A percentile compares a stretch with the other conserved stretches of the same genome.
These are phyloP conservation scores for Drosophila hydei DNA, from an alignment of 1,140 invertebrate genomes.

Conservation along the genomic window DNA sequence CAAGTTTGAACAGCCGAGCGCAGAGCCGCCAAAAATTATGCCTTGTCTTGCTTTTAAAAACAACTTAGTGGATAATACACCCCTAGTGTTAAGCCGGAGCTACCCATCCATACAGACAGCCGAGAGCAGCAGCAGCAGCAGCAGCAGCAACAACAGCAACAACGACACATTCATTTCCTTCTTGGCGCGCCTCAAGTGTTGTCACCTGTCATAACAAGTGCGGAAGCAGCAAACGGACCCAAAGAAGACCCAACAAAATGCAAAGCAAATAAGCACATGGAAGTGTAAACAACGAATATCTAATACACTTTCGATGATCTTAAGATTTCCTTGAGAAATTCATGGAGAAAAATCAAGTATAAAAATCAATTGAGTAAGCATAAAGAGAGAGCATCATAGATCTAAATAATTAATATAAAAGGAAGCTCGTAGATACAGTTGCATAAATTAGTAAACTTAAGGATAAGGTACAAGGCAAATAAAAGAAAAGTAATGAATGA, in stretches of 20 bases:
- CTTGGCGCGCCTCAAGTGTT: constrained; percentile 80
- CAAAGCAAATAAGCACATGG: constrained; percentile 20
- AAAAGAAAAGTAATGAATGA: no score
- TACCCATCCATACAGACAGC: constrained; percentile 47
- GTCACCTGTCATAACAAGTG: constrained; percentile 82
- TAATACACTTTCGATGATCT: not conserved
- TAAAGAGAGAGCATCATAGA: no score
- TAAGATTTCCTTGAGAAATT: not conserved
- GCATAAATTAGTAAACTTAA: no score
- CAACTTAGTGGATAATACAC: constrained; percentile 81
- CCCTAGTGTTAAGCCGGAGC: constrained; percentile 73
- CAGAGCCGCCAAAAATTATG: constrained; percentile 61
- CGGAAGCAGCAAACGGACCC: constrained; percentile 65
- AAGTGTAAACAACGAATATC: constrained; percentile 1
- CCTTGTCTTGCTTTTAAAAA: constrained; percentile 81
- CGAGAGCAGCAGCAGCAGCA: constrained; percentile 16
- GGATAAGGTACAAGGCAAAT: no score
- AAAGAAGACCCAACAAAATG: constrained; percentile 42
- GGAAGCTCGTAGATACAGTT: no score
- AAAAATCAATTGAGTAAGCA: no score
- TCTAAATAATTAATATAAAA: no score
- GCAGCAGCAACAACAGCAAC: constrained; percentile 29
- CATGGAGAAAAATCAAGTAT: not conserved
- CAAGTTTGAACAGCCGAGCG: constrained; percentile 56
- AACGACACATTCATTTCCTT: constrained; percentile 76